phyloP scores from a whole-genome alignment of 2,797 vertebrate species.

The Microchirus variegatus region DNA sequence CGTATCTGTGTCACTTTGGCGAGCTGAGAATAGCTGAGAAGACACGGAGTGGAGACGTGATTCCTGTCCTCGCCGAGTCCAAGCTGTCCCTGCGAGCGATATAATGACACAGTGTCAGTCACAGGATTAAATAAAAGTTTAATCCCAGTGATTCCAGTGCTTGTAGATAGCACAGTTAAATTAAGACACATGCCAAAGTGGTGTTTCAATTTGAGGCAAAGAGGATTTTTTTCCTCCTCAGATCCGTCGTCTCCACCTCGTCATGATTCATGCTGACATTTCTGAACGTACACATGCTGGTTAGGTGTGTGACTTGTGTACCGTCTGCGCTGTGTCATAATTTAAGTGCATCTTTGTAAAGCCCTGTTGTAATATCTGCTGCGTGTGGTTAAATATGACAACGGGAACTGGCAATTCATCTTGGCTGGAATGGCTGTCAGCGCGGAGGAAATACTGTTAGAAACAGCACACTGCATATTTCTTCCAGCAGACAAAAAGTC shows the following conservation, averaged over 20 bases:
- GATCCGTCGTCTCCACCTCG: constrained; percentile 29
- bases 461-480: constrained; percentile 80
- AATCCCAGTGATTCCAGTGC: constrained; percentile 36
- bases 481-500: constrained; percentile 86
- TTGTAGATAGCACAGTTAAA: constrained; percentile 42
- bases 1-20: constrained; percentile 37
- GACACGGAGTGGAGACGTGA: constrained; percentile 38
- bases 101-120: constrained; percentile 38
- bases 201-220: constrained; percentile 35
- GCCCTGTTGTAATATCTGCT: constrained; percentile 84
- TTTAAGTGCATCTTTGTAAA: constrained; percentile 59
- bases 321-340: constrained; percentile 57
- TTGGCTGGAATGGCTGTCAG: constrained; percentile 89
- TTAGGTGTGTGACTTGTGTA: constrained; percentile 69
- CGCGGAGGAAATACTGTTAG: constrained; percentile 79
- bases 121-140: constrained; percentile 55
- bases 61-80: constrained; percentile 56
- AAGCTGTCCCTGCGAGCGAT: constrained; percentile 67
- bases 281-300: constrained; percentile 59
- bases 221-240: constrained; percentile 23
- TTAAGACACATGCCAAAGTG: constrained; percentile 37
- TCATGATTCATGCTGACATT: constrained; percentile 32
- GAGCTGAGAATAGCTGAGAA: constrained; percentile 43
- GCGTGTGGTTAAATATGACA: constrained; percentile 84
- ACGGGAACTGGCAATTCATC: constrained; percentile 83